Evolutionary conservation across 2,113 vertebrate species (phyloP), one percentile per base, ranked within the genome.

Genomic region (Fulmarus glacialis): DNA sequence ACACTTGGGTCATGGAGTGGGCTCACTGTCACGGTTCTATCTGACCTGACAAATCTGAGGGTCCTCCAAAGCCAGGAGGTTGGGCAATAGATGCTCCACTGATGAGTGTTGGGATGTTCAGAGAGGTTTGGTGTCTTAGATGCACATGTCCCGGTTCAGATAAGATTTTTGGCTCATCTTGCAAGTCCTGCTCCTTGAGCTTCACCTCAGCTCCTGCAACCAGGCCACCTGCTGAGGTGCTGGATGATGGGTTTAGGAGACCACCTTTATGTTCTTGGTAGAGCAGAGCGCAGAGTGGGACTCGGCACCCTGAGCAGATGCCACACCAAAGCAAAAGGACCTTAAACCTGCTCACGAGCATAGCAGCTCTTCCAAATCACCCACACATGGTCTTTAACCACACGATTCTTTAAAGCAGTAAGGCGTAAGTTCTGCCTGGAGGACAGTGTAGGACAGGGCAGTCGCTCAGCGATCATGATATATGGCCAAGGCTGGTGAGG

Each of bases 401-500:
- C 7, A 1, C 0, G 1, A 23, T 11, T 22, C 5, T 56, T 86
- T 8, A 6, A 68, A 48, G 62, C 45, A 70, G 34, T 16, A 29
- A 14, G 16, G 36, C 6, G 4, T 0, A 23, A 70, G 47, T 23
- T 78, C 34, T 93, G 30, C 56, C 36, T 21, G 34, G 8, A 3
- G 53, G n/a, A 8, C 27, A 42, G 43, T 0, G 8, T 0, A 20
- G 80, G 72, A 27, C 63, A 56, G 68, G 59, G 16, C 50, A 29
- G 29, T 4, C 2, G 2, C n/a, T n/a, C 55, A n/a, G 59, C 0
- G 3, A 8, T 23, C 5, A 11, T 2, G 3, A 20, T 67, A 6
- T 21, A 7, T 11, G 56, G n/a, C n/a, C 47, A 59, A 68, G 73
- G 36, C 24, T 66, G 59, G 6, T 0, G 12, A 68, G 3, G 27